A percentile compares a stretch with the other conserved stretches of the same genome.
phyloP scores from a whole-genome alignment of 2,113 vertebrate genomes.

The Gambusia affinis region DNA sequence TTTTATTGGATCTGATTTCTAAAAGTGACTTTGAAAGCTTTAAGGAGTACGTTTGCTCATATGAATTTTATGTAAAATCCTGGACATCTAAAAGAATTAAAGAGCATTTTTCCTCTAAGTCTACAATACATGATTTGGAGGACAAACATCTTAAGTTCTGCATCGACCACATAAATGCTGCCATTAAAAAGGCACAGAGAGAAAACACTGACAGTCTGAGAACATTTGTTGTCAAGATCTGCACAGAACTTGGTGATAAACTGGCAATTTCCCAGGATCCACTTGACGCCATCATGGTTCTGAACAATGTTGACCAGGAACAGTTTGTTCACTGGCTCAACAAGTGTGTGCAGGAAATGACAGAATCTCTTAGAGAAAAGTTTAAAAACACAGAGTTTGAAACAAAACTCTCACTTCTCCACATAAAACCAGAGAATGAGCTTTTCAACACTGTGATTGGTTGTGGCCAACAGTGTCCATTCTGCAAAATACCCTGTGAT shows the following conservation, averaged over 20 bases:
- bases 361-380: conserved; percentile 2
- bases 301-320: conserved; percentile 39
- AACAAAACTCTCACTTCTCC: too few species aligned
- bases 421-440: too few species aligned
- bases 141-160: conserved; percentile 5
- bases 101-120: too few species aligned
- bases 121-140: accelerated
- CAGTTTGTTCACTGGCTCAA: conserved; percentile 61
- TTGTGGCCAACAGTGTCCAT: too few species aligned
- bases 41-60: too few species aligned
- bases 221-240: conserved; percentile 52
- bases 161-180: conserved; percentile 34
- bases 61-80: too few species aligned
- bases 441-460: too few species aligned
- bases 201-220: conserved; percentile 15
- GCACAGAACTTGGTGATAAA: conserved; percentile 51
- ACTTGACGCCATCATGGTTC: conserved; percentile 54
- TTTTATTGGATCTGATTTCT: too few species aligned
- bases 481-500: too few species aligned
- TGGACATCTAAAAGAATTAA: too few species aligned
- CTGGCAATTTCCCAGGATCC: conserved; percentile 61
- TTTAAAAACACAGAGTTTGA: neutral
- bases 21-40: too few species aligned
- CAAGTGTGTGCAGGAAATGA: conserved; percentile 41
- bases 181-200: conserved; percentile 34